phyloP scores from a whole-genome alignment of 2,797 vertebrate genomes.

The Heterohyrax brucei region DNA sequence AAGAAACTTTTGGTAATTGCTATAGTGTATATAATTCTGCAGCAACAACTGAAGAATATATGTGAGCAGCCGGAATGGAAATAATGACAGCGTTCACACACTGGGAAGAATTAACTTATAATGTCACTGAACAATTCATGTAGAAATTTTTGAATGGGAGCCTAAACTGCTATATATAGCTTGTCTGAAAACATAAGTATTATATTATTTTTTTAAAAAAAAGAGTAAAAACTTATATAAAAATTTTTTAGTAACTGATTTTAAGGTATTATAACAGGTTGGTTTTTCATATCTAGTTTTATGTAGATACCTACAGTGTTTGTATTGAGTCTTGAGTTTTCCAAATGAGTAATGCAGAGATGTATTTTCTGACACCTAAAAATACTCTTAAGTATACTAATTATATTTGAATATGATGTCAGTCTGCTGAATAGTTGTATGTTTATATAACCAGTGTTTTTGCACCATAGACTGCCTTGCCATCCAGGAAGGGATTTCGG shows the following conservation, averaged over 20 bases:
- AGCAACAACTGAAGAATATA: no score
- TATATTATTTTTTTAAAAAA: background rate
- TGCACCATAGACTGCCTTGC: slow-evolving; percentile 90
- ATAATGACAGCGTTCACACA: no score
- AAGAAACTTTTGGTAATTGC: no score
- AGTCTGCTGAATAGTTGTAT: slow-evolving; percentile 50
- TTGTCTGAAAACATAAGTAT: no score
- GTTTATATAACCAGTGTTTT: slow-evolving; percentile 53
- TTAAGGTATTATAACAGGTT: background rate
- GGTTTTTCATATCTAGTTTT: slow-evolving; percentile 45
- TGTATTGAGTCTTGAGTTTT: slow-evolving; percentile 34
- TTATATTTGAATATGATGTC: background rate
- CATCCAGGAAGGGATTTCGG: slow-evolving; percentile 91
- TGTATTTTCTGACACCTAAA: background rate
- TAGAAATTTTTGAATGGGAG: no score
- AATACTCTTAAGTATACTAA: background rate
- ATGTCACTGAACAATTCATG: no score
- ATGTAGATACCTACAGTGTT: background rate
- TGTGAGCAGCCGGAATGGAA: no score
- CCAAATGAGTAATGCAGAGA: background rate
- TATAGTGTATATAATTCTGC: no score
- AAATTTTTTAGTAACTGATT: background rate
- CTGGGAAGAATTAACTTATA: no score
- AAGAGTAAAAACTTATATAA: background rate
- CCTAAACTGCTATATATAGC: no score